These are phyloP conservation scores for Sminthurides aquaticus DNA, from an alignment of 2,888 invertebrate species.

Conservation along the genomic window DNA sequence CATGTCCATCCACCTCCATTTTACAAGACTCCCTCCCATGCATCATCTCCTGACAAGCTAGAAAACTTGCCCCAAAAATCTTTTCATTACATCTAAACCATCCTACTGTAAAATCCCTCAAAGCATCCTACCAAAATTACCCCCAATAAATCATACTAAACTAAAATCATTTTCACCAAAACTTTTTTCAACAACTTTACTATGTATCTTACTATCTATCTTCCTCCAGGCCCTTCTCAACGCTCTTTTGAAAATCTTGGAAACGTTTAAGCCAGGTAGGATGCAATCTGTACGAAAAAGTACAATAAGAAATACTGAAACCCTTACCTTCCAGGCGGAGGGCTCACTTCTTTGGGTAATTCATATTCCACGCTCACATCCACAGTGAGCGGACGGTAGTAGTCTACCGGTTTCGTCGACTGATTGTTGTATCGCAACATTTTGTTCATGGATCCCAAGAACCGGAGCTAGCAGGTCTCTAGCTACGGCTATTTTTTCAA, in stretches of 20 bases:
- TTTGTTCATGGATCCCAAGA: not conserved
- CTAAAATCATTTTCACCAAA: not conserved
- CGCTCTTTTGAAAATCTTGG: no score
- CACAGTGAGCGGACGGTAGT: constrained; percentile 77
- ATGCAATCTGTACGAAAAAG: no score
- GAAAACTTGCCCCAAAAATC: not conserved
- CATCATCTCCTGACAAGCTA: constrained; percentile 31
- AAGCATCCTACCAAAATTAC: not conserved
- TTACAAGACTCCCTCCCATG: no score
- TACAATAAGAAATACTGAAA: not conserved
- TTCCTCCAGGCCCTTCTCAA: no score
- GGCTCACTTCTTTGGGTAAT: constrained; percentile 63
- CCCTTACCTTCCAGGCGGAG: constrained; percentile 7
- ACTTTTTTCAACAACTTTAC: not conserved
- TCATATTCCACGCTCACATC: constrained; percentile 88
- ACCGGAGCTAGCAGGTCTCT: not conserved
- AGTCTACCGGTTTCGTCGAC: constrained; percentile 52
- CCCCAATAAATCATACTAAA: not conserved
- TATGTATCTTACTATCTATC: no score
- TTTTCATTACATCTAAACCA: not conserved
- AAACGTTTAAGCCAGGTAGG: no score
- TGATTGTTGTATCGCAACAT: constrained; percentile 36
- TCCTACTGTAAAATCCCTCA: not conserved
- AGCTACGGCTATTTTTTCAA: no score
- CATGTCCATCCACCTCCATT: no score